Evolutionary conservation across 2,113 vertebrate species (phyloP).

Genomic region (Tychaedon coryphoeus): DNA sequence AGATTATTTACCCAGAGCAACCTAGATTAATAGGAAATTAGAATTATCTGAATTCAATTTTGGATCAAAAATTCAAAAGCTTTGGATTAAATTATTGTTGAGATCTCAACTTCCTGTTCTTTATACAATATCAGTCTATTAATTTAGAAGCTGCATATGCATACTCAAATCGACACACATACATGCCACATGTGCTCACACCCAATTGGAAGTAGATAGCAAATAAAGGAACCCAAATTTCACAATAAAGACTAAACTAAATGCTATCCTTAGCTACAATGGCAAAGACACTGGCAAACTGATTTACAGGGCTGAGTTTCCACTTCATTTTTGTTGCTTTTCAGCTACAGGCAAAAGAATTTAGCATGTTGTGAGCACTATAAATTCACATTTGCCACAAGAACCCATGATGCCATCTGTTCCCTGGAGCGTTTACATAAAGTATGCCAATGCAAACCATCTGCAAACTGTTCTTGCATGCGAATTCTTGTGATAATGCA

Average conservation of each 20-base stretch:
- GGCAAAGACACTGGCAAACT: conserved; percentile 7
- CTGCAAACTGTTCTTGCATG: conserved; percentile 66
- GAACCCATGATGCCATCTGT: conserved; percentile 71
- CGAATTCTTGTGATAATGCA: conserved; percentile 59
- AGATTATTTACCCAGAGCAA: not conserved
- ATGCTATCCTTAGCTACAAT: conserved; percentile 31
- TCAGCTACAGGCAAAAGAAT: conserved; percentile 63
- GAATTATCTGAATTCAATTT: not conserved
- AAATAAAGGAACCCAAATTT: conserved; percentile 27
- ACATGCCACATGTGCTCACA: not conserved
- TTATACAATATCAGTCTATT: not conserved
- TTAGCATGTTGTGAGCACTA: conserved; percentile 35
- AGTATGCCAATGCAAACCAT: conserved; percentile 68
- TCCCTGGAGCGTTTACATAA: conserved; percentile 71
- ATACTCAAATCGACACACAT: not conserved
- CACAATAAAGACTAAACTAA: not conserved
- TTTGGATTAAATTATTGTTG: not conserved
- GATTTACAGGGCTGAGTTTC: conserved; percentile 49
- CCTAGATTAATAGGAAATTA: not conserved
- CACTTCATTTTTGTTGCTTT: conserved; percentile 30
- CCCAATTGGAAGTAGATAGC: not conserved
- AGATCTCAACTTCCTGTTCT: not conserved
- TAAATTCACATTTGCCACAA: conserved; percentile 71
- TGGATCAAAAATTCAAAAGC: conserved; percentile 1
- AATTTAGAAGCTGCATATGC: conserved; percentile 29